A percentile compares a stretch with the other conserved stretches of the same genome.
Conservation (phyloP, 2,888 invertebrate species). For the Drosophila subsilvestris region DNA sequence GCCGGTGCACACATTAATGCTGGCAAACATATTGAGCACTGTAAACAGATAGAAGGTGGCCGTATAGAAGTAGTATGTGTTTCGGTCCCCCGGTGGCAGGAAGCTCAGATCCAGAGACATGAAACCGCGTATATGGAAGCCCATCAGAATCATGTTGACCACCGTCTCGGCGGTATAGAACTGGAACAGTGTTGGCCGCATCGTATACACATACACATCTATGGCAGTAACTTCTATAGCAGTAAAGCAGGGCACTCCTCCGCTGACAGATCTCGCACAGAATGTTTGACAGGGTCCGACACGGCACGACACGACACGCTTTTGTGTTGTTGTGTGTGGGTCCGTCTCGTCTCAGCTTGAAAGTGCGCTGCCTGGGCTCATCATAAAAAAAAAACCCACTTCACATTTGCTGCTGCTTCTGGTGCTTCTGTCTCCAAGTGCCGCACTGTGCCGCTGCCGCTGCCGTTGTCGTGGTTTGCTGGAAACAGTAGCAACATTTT, state of each 20-base stretch:
- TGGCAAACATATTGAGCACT: conserved; percentile 39
- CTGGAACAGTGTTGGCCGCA: conserved; percentile 18
- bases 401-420: conserved; percentile 60
- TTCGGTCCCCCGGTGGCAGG: neutral
- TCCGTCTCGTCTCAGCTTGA: conserved; percentile 25
- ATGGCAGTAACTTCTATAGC: no score
- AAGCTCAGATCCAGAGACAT: neutral
- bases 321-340: conserved; percentile 57
- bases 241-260: conserved; percentile 11
- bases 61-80: conserved; percentile 22
- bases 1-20: conserved; percentile 52
- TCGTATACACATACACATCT: neutral
- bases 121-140: conserved; percentile 30
- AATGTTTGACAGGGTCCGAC: conserved; percentile 9
- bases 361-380: conserved; percentile 58
- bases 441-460: conserved; percentile 21
- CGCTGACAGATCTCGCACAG: neutral
- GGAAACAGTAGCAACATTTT: conserved; percentile 76
- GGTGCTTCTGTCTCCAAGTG: conserved; percentile 31
- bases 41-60: conserved; percentile 29
- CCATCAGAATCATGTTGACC: conserved; percentile 12
- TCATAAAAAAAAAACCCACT: conserved; percentile 63
- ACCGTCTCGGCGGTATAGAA: conserved; percentile 11
- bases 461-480: conserved; percentile 24
- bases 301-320: conserved; percentile 59